These are phyloP conservation scores for Choreutis nemorana DNA, from an alignment of 2,888 invertebrate species.

Conservation along the genomic window DNA sequence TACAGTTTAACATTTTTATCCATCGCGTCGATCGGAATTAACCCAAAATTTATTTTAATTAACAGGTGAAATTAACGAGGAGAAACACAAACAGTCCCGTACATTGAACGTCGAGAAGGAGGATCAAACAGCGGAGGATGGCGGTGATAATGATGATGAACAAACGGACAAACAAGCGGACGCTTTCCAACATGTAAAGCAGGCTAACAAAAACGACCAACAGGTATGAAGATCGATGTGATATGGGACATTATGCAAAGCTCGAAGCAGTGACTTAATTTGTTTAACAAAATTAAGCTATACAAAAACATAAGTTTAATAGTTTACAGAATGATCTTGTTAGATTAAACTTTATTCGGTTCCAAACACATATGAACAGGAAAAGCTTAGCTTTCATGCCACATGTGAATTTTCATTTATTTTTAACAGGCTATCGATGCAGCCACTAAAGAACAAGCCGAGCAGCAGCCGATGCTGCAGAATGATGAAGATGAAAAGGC, in stretches of 20 bases:
- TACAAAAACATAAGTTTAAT: neutral
- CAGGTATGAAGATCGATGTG: no score
- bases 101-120: slow-evolving; percentile 61
- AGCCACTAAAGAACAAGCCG: slow-evolving; percentile 85
- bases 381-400: no score
- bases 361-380: no score
- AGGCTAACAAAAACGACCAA: slow-evolving; percentile 76
- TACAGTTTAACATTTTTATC: neutral
- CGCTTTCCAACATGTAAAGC: slow-evolving; percentile 85
- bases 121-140: slow-evolving; percentile 50
- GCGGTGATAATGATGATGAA: slow-evolving; percentile 40
- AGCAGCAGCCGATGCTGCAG: slow-evolving; percentile 69
- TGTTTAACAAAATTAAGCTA: neutral
- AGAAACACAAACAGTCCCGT: slow-evolving; percentile 69
- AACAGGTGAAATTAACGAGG: slow-evolving; percentile 69
- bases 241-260: no score
- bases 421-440: slow-evolving; percentile 69
- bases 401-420: no score
- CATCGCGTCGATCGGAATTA: neutral
- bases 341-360: slow-evolving; percentile 3
- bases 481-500: slow-evolving; percentile 67
- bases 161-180: slow-evolving; percentile 61
- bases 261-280: no score
- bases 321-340: no score
- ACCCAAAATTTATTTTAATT: slow-evolving; percentile 2